These are phyloP conservation scores for Adrianichthys oophorus DNA, from an alignment of 2,797 vertebrate species.

Conservation along the genomic window DNA sequence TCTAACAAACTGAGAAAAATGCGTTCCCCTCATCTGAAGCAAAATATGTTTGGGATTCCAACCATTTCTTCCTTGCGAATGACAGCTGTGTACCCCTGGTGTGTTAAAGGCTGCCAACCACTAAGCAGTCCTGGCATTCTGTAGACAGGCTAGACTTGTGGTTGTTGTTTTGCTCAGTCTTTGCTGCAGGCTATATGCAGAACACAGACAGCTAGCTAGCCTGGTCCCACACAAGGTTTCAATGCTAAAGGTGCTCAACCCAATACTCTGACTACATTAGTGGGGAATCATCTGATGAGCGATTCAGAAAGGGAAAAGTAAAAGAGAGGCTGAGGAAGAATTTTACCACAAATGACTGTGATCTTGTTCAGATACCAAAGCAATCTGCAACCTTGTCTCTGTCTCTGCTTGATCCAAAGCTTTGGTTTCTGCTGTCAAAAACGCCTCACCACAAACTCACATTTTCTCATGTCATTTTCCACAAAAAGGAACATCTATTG, in stretches of 20 bases:
- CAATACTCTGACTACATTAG: conserved; percentile 52
- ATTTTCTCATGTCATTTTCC: conserved; percentile 60
- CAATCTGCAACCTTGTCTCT: conserved; percentile 13
- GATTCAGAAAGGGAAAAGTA: conserved; percentile 21
- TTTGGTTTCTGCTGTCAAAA: conserved; percentile 52
- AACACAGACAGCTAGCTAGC: conserved; percentile 73
- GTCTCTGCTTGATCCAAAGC: conserved; percentile 25
- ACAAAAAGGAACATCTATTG: conserved; percentile 54
- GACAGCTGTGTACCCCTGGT: conserved; percentile 74
- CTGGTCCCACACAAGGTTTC: conserved; percentile 65
- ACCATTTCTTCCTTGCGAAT: conserved; percentile 61
- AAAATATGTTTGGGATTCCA: conserved; percentile 68
- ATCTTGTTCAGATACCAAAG: conserved; percentile 6
- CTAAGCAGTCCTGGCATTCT: conserved; percentile 77
- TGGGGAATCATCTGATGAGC: conserved; percentile 20
- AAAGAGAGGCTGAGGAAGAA: conserved; percentile 13
- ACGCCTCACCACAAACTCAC: conserved; percentile 66
- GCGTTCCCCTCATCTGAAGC: conserved; percentile 44
- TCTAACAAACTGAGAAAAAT: conserved; percentile 36
- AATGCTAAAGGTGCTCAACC: conserved; percentile 58
- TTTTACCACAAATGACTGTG: conserved; percentile 1
- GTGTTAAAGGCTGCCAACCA: conserved; percentile 73
- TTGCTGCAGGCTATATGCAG: conserved; percentile 79
- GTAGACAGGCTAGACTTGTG: conserved; percentile 76
- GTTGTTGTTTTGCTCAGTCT: conserved; percentile 79